Percentiles rank a stretch among this genome's conserved stretches.
Conservation (phyloP, 2,797 vertebrate genomes). For the Manis javanica region DNA sequence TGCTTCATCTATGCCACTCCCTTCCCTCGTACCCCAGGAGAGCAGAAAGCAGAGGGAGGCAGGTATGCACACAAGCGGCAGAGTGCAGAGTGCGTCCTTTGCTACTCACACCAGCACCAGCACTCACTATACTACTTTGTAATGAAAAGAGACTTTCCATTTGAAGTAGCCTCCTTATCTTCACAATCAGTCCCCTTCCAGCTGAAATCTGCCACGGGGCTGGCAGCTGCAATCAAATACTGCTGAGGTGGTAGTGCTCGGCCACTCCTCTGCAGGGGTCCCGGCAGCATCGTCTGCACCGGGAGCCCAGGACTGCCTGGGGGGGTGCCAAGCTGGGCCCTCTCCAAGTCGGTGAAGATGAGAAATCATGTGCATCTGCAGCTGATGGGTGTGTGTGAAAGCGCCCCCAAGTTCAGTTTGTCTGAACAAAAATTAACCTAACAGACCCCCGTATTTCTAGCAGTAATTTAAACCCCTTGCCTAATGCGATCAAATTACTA, state of each 20-base stretch:
- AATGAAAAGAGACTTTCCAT: constrained; percentile 44
- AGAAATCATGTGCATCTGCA: background rate
- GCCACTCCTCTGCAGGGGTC: fast-evolving
- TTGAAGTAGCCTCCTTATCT: background rate
- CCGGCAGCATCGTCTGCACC: fast-evolving
- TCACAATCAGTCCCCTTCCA: background rate
- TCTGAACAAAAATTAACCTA: background rate
- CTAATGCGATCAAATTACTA: background rate
- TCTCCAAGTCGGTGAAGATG: fast-evolving
- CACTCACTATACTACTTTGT: fast-evolving
- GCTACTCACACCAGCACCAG: background rate
- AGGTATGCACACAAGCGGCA: background rate
- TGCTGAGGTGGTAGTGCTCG: fast-evolving
- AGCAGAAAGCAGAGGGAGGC: background rate
- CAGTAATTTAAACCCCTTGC: background rate
- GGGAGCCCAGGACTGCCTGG: background rate
- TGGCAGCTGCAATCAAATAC: background rate
- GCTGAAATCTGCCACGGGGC: background rate
- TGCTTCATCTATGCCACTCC: fast-evolving
- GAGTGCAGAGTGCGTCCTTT: background rate
- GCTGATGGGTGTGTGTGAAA: fast-evolving
- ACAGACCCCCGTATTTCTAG: background rate
- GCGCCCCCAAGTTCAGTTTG: background rate
- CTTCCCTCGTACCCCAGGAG: background rate
- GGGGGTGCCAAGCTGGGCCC: no score